Conservation (phyloP, 2,888 invertebrate genomes). For the Cotesia congregata region DNA sequence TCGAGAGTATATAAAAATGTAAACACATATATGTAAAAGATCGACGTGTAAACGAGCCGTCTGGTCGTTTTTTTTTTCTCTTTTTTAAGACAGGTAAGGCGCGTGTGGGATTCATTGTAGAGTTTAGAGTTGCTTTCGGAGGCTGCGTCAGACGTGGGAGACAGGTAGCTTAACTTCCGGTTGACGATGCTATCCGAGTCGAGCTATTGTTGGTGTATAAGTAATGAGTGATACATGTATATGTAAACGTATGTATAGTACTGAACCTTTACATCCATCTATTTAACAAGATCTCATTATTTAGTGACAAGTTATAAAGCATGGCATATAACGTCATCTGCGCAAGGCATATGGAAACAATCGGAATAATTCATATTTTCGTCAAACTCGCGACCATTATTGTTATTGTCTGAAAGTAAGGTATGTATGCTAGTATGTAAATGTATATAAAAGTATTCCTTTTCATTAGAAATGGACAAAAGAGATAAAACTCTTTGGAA, state of each 20-base stretch:
- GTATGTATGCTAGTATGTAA: neutral
- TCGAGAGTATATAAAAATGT: neutral
- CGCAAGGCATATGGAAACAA: neutral
- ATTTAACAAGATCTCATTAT: neutral
- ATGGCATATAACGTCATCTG: neutral
- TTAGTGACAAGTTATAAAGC: neutral
- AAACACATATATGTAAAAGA: neutral
- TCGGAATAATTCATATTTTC: neutral
- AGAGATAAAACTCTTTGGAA: neutral
- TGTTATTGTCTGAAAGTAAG: neutral
- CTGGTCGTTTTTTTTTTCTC: constrained; percentile 7
- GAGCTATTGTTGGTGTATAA: constrained; percentile 54
- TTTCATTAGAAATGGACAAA: neutral
- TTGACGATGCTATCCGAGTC: constrained; percentile 44
- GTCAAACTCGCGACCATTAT: neutral
- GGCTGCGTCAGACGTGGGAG: constrained; percentile 67
- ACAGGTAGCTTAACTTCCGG: constrained; percentile 68
- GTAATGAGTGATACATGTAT: constrained; percentile 24
- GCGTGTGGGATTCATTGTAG: constrained; percentile 31
- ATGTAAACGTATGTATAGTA: constrained; percentile 34
- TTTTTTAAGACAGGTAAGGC: constrained; percentile 10
- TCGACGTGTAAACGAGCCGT: constrained; percentile 13
- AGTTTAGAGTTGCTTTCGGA: constrained; percentile 47
- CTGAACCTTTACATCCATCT: constrained; percentile 12
- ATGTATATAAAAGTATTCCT: neutral